Conservation (phyloP, 2,797 vertebrate species). For the Falco berigora region DNA sequence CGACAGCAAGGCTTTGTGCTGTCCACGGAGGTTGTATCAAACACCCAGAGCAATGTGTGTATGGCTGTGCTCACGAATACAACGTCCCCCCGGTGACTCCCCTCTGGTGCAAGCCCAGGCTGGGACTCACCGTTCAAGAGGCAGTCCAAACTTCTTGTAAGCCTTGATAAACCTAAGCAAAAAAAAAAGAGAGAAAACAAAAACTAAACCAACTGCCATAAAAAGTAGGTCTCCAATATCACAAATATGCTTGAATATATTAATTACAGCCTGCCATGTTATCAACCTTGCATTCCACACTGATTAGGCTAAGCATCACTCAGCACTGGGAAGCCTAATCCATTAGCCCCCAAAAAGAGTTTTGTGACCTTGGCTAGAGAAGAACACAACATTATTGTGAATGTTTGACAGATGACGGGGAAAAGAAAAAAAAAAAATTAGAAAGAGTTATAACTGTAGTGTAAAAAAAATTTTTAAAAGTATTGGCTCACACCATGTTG, state of each 20-base stretch:
- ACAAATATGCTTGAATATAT: background rate
- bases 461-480: background rate
- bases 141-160: conserved; percentile 96
- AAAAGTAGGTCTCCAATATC: background rate
- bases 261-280: background rate
- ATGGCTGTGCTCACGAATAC: background rate
- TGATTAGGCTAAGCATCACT: conserved; percentile 3
- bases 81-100: accelerated
- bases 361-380: background rate
- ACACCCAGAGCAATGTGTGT: background rate
- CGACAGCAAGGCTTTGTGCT: background rate
- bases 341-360: background rate
- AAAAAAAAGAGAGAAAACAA: background rate
- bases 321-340: background rate
- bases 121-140: conserved; percentile 88
- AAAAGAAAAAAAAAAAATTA: background rate
- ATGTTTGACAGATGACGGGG: background rate
- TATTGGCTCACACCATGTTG: background rate
- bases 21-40: background rate
- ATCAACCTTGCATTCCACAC: background rate
- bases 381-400: background rate
- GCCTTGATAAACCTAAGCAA: conserved; percentile 94
- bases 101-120: background rate
- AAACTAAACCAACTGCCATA: background rate
- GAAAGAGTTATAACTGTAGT: background rate